Percentiles rank a stretch among this genome's conserved stretches.
These are phyloP conservation scores for Mesorhabditis sp. DNA, from an alignment of 2,888 invertebrate species.

Conservation along the genomic window DNA sequence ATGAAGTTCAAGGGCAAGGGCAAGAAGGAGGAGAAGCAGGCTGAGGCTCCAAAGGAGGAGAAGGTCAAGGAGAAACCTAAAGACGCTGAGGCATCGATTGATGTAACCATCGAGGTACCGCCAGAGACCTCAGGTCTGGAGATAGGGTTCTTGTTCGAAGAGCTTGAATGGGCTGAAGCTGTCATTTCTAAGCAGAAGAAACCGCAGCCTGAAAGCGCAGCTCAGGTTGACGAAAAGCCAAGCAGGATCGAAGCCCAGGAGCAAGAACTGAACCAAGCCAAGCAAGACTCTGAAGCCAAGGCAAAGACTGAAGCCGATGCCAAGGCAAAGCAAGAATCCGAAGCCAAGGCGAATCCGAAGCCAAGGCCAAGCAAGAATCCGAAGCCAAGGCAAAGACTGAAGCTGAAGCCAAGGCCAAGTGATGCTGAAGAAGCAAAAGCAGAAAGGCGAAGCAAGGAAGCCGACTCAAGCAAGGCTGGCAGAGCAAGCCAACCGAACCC, in stretches of 20 bases:
- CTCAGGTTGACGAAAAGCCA: neutral
- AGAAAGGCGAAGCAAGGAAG: neutral
- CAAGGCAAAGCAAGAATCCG: neutral
- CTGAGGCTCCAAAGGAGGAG: neutral
- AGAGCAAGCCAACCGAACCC: neutral
- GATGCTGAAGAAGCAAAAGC: neutral
- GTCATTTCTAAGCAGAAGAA: no score
- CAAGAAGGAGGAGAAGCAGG: no score
- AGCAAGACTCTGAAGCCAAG: neutral
- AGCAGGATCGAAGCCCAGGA: neutral
- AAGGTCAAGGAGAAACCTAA: neutral
- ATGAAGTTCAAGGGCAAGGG: no score
- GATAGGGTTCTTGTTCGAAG: no score
- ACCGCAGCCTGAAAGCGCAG: neutral
- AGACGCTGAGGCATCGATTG: neutral
- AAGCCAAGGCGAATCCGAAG: slow-evolving; percentile 4
- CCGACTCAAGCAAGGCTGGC: neutral
- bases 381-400: neutral
- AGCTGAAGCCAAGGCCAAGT: neutral
- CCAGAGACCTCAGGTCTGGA: no score
- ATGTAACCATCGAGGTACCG: no score
- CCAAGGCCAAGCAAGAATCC: neutral
- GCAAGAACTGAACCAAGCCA: neutral
- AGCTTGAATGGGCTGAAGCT: no score
- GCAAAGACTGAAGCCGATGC: neutral